Conservation (phyloP, 2,113 vertebrate genomes). For the Lamprotornis superbus region DNA sequence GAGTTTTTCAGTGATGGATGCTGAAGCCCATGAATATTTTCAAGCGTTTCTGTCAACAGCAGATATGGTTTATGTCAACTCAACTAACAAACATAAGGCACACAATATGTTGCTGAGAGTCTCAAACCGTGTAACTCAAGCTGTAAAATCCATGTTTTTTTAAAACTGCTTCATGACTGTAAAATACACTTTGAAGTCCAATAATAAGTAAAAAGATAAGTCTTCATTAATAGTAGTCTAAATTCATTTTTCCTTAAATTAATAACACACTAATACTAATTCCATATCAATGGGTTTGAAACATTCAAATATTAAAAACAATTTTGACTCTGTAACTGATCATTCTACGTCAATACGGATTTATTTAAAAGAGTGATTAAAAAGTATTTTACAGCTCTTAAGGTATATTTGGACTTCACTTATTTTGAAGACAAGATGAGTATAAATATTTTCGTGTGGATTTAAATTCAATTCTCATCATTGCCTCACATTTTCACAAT, state of each 20-base stretch:
- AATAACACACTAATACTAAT: neutral
- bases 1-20: constrained; percentile 44
- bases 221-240: neutral
- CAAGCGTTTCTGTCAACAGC: constrained; percentile 37
- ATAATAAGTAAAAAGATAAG: neutral
- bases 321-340: neutral
- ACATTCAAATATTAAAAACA: neutral
- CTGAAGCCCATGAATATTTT: constrained; percentile 55
- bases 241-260: neutral
- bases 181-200: constrained; percentile 2
- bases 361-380: neutral
- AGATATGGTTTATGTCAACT: constrained; percentile 63
- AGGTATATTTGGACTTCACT: neutral
- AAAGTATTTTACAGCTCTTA: neutral
- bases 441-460: neutral
- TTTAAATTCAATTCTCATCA: neutral
- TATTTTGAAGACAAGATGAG: neutral
- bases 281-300: neutral
- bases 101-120: constrained; percentile 32
- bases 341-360: neutral
- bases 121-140: constrained; percentile 1
- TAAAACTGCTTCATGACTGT: neutral
- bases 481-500: neutral
- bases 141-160: neutral
- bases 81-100: constrained; percentile 60